A percentile compares a stretch with the other conserved stretches of the same genome.
Conservation (phyloP, 2,113 vertebrate species). For the Corythornis vintsioides region DNA sequence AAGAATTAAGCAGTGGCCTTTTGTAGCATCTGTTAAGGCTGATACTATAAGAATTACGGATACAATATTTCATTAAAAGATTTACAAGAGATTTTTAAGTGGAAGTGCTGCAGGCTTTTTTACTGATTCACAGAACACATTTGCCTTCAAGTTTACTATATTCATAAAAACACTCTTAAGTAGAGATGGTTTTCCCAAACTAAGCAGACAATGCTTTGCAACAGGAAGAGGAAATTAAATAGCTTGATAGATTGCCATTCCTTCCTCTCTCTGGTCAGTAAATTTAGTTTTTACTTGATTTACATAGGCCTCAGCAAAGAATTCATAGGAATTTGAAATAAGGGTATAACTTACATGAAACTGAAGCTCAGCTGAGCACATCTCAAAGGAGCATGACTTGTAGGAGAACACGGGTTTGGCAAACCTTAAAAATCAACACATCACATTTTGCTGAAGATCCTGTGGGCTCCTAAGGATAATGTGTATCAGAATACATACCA, state of each 20-base stretch:
- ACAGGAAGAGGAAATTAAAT: background rate
- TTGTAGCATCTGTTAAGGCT: background rate
- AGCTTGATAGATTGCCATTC: background rate
- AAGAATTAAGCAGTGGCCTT: background rate
- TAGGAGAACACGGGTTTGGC: background rate
- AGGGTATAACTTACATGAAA: background rate
- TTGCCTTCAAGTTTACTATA: background rate
- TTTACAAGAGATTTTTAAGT: background rate
- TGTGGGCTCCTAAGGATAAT: background rate
- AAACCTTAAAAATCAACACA: background rate
- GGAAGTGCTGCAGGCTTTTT: background rate
- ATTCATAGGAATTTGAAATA: background rate
- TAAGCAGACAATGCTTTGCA: background rate
- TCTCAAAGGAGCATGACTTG: background rate
- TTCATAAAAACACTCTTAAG: background rate
- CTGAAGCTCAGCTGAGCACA: background rate
- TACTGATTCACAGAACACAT: background rate
- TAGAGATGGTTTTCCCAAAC: background rate
- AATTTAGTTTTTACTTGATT: background rate
- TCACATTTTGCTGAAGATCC: background rate
- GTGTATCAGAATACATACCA: background rate
- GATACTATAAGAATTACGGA: background rate
- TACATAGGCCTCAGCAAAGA: background rate
- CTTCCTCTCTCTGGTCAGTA: background rate
- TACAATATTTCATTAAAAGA: background rate